Conservation (phyloP, 2,888 invertebrate genomes). For the Rhodophaea formosa region DNA sequence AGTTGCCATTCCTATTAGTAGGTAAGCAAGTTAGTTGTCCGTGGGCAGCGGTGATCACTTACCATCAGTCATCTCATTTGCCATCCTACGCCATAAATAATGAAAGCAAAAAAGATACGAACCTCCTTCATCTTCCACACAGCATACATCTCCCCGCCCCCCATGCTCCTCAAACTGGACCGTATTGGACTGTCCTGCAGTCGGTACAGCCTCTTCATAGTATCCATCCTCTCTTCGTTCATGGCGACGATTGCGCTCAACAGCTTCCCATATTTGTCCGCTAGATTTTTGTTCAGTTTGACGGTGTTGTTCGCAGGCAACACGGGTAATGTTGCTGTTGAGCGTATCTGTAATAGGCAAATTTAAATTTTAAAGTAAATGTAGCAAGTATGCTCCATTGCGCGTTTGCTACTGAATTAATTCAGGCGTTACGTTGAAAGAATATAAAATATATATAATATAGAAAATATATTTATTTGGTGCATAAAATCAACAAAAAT, state of each 20-base stretch:
- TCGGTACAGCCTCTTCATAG: neutral
- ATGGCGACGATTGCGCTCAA: neutral
- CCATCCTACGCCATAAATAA: no score
- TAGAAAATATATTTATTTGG: no score
- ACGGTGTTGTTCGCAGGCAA: neutral
- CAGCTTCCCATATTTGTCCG: neutral
- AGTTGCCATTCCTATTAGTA: no score
- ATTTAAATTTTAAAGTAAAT: neutral
- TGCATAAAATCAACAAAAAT: no score
- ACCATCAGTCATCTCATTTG: no score
- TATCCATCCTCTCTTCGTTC: conserved; percentile 1
- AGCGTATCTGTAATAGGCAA: neutral
- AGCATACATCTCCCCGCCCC: neutral
- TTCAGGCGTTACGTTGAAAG: no score
- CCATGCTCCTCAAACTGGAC: neutral
- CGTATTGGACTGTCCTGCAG: neutral
- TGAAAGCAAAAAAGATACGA: neutral
- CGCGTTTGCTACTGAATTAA: no score
- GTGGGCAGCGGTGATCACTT: no score
- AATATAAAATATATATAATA: no score
- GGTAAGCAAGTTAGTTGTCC: no score
- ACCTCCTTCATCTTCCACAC: neutral
- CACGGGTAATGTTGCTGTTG: neutral
- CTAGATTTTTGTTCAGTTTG: conserved; percentile 3
- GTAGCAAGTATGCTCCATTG: no score